These are phyloP conservation scores for Garrulus glandarius DNA, from an alignment of 2,797 vertebrate genomes.

Conservation along the genomic window DNA sequence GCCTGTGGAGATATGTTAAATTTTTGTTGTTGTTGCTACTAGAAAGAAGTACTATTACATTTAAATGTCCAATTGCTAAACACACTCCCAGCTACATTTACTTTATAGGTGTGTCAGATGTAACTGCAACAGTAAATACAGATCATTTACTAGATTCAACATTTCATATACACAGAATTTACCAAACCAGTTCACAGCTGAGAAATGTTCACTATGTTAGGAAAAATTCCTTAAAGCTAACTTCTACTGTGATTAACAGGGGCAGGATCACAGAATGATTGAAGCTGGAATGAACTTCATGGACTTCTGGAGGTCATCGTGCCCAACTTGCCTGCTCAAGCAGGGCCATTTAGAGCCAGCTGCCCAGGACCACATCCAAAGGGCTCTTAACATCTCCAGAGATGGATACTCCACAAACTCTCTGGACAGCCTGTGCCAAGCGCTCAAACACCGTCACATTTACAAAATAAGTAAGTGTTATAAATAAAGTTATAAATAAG, in stretches of 20 bases:
- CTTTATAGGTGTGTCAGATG: background rate
- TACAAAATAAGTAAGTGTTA: background rate
- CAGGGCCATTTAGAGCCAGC: background rate
- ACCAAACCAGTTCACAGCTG: background rate
- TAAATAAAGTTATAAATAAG: background rate
- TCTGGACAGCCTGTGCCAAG: background rate
- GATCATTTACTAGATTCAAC: background rate
- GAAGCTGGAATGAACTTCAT: background rate
- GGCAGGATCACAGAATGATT: background rate
- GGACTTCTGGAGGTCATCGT: background rate
- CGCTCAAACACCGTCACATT: background rate
- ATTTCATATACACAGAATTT: background rate
- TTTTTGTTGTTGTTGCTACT: constrained; percentile 75
- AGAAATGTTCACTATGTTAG: background rate
- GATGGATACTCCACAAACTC: background rate
- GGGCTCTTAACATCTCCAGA: background rate
- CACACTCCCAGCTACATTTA: background rate
- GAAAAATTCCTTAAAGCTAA: background rate
- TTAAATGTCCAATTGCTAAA: constrained; percentile 2
- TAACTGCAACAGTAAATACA: background rate
- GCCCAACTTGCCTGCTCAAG: background rate
- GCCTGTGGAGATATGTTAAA: constrained; percentile 84
- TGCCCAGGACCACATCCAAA: background rate
- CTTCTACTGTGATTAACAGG: background rate
- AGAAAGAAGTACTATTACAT: constrained; percentile 35